Evolutionary conservation across 2,113 vertebrate species (phyloP).

Genomic region (Hylia prasina): DNA sequence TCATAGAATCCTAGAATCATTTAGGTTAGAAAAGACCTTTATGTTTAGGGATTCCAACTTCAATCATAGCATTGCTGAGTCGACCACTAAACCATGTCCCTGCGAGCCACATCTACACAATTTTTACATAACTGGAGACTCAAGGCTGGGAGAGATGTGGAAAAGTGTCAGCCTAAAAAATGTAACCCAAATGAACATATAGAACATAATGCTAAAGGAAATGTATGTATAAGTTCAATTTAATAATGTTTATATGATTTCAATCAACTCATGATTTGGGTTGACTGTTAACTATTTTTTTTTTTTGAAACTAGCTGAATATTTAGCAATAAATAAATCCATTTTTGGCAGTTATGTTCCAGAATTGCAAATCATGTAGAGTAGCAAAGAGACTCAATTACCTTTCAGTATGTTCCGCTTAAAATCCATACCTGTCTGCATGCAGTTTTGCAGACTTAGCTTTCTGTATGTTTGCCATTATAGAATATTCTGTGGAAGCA

Average conservation of each 20-base stretch:
- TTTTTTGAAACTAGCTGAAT: background rate
- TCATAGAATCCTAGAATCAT: background rate
- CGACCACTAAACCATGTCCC: background rate
- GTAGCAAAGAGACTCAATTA: background rate
- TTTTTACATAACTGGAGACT: background rate
- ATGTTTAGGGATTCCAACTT: background rate
- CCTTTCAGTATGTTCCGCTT: background rate
- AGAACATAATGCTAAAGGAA: background rate
- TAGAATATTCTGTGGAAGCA: background rate
- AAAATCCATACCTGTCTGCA: background rate
- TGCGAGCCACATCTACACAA: fast-evolving
- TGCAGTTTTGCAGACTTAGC: background rate
- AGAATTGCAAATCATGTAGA: background rate
- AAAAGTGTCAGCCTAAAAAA: background rate
- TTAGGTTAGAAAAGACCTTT: background rate
- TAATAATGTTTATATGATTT: background rate
- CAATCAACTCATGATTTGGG: background rate
- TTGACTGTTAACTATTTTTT: background rate
- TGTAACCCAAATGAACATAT: background rate
- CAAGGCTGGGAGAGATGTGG: background rate
- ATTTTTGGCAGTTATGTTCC: background rate
- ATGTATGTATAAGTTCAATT: background rate
- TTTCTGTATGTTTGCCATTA: background rate
- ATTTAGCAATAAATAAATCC: background rate
- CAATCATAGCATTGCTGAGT: background rate